Base-by-base conservation (phyloP, 2,888 invertebrate genomes). In the Latrodectus hesperus region DNA sequence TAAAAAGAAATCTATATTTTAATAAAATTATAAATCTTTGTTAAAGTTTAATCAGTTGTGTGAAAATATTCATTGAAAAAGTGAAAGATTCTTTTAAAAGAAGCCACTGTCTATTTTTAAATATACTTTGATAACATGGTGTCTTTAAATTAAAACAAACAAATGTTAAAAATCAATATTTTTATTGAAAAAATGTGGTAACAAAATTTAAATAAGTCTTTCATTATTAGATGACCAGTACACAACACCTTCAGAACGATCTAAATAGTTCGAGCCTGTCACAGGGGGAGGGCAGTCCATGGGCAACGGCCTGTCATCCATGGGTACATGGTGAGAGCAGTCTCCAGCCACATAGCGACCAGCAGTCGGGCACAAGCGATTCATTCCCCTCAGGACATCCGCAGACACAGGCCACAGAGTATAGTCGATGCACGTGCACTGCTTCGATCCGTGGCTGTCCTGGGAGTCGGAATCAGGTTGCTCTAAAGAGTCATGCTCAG, bases 181-280 rank as follows among this genome's bases (percentile, higher is more conserved):
- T 38, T 38, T 38, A 38, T 38, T 38, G 38, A 38, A 38, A 55
- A 74, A 55, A 74, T 22, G 11, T 60, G 26, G 38, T 74, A 74
- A 53, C 64, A 22, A n/a, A 12, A 9, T 26, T 87, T 79, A 88
- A 67, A 88, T 88, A 55, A 88, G 88, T 65, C 84, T 79, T 65
- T 88, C 84, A 9, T 88, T 83, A 67, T 88, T 88, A 17, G 88
- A 88, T 9, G 88, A 80, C 88, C 88, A 88, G 52, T 79, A 88
- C 17, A 88, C 88, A 9, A 83, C 79, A 26, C 88, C 88, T 16
- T 84, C 88, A 10, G 88, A 77, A 10, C 84, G 71, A 16, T 88
- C 88, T 49, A 88, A 73, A 38, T 88, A 88, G 64, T 88, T 88
- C 14, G 84, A 88, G 0, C 88, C 88, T 5, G 84, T 80, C 4